Base-by-base conservation (phyloP, 2,888 invertebrate genomes). In the Sussaba pulchella region DNA sequence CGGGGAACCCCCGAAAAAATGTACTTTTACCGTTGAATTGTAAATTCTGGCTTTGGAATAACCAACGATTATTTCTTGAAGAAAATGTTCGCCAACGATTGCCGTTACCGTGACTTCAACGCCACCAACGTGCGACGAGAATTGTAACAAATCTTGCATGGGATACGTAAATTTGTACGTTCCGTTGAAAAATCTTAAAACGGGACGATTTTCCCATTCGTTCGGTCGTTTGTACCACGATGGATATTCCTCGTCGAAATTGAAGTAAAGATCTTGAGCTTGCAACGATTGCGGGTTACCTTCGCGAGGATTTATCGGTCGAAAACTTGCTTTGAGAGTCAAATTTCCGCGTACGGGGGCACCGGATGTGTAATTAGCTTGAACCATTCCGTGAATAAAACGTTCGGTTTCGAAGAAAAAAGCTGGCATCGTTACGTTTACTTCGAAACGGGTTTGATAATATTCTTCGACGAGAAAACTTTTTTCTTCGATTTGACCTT, bases 291-390 rank as follows among this genome's bases (percentile, higher is more conserved):
- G 50, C 1, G 85, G 81, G 24, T 78, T 43, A 24, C 82, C 69
- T 1, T 82, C 83, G 3, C 81, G 76, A 59, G 52, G 86, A 50
- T 89, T 94, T 52, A 97, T 94, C 2, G 97, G 96, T 0, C 95
- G 93, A 36, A 98, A 93, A 24, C 95, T 96, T 0, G 97, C 97
- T 91, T 95, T 95, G 0, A 99, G 93, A 0, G 98, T 98, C 19
- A 98, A 94, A 93, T 98, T 98, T 8, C 98, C 98, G 41, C 93
- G 93, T 0, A 98, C 98, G 0, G 98, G 98, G 26, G 96, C 96
- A 0, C 99, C 99, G 78, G 97, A 98, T 0, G 98, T 98, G 90
- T 98, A 98, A 94, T 99, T 99, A 0, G 99, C 98, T 95, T 97
- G 96, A 1, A 99, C 95, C 0, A 95, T 95, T 0, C 99, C 99